Base-by-base conservation (phyloP, 1,140 invertebrate species). In the Macrocentrus cingulum region DNA sequence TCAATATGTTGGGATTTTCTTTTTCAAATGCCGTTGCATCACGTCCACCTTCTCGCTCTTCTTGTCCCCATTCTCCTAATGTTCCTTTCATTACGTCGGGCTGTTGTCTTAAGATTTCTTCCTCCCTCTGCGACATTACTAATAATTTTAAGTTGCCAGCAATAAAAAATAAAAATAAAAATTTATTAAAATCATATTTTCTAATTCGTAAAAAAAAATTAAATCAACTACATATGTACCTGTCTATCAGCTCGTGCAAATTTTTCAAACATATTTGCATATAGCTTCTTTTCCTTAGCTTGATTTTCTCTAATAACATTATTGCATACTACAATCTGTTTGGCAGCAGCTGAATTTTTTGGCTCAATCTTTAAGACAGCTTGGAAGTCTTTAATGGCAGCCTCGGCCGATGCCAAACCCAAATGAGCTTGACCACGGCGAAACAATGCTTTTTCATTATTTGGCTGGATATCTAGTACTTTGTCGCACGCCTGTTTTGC, bases 201-300 rank as follows among this genome's bases (percentile, higher is more conserved):
- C 19, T 2, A 23, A n/a, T n/a, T n/a, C n/a, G n/a, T n/a, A n/a
- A 34, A 44, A 60, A 64, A 45, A 76, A 74, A 29, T 34, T 41
- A 44, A 50, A 2, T 36, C n/a, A 22, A 16, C 4, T 25, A 32
- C 19, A 6, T 59, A 74, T 71, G 60, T 68, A 92, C 91, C 86
- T 91, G 85, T 76, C 84, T 85, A 76, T 93, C 91, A 72, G 85
- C 83, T 67, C 88, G 85, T 1, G 91, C 90, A 79, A 93, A 90
- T 76, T 91, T 92, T 61, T 91, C 87, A 73, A 99, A 98, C 92
- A 99, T 97, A 73, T 95, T 95, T 1, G 88, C 88, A 77, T 96
- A 99, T 8, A 94, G 82, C 67, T 91, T 88, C 80, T 94, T 96
- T 72, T 98, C 95, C 62, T 88, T 88, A 36, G 86, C 81, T 52